Conservation (phyloP, 2,797 vertebrate genomes). For the Epinephelus awoara region DNA sequence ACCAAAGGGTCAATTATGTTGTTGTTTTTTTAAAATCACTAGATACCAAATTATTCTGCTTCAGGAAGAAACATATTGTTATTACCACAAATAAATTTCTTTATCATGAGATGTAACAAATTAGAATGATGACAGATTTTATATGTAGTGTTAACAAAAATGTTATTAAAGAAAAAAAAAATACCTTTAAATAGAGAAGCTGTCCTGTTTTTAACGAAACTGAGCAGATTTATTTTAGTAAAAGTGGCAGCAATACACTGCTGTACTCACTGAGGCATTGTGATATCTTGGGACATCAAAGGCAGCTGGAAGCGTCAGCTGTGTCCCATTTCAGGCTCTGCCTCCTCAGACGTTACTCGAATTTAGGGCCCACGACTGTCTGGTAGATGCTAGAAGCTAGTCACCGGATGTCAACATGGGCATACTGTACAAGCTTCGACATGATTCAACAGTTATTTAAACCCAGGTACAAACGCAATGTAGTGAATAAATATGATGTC, state of each 20-base stretch:
- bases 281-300: slow-evolving; percentile 36
- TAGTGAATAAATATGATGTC: too few species aligned
- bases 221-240: background rate
- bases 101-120: background rate
- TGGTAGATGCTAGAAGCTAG: too few species aligned
- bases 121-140: background rate
- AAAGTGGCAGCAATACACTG: background rate
- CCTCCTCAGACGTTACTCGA: slow-evolving; percentile 22
- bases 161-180: background rate
- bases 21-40: background rate
- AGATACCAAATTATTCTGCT: background rate
- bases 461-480: too few species aligned
- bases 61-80: background rate
- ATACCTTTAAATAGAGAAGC: background rate
- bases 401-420: too few species aligned
- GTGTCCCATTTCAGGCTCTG: slow-evolving; percentile 27
- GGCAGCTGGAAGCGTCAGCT: slow-evolving; percentile 48
- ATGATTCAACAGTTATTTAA: too few species aligned
- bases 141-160: background rate
- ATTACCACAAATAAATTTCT: background rate
- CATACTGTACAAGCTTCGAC: too few species aligned
- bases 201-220: background rate
- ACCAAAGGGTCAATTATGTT: too few species aligned
- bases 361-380: slow-evolving; percentile 14
- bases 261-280: slow-evolving; percentile 24